A percentile compares a stretch with the other conserved stretches of the same genome.
phyloP scores from a whole-genome alignment of 2,888 invertebrate genomes.

The Bombyx huttoni region DNA sequence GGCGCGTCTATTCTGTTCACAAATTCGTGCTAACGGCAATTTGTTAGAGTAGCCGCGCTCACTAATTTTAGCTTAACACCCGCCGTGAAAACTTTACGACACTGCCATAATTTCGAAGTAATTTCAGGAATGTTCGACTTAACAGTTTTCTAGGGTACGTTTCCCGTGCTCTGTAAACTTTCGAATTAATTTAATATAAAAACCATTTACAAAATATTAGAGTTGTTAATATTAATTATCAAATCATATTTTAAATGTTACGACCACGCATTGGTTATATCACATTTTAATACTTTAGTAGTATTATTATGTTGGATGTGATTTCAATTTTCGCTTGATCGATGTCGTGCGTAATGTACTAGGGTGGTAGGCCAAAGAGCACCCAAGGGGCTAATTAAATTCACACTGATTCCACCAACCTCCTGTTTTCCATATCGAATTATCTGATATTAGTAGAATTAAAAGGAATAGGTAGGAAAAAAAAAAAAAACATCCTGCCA shows the following conservation, averaged over 20 bases:
- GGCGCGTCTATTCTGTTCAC: constrained; percentile 47
- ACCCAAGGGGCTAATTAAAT: constrained; percentile 70
- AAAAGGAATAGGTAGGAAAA: too few relatives aligned
- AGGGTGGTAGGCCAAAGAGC: constrained; percentile 29
- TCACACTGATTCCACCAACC: constrained; percentile 52
- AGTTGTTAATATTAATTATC: not conserved
- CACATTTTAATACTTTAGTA: too few relatives aligned
- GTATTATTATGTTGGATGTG: too few relatives aligned
- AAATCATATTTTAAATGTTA: too few relatives aligned
- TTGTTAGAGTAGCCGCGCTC: constrained; percentile 54
- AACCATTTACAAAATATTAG: constrained; percentile 1
- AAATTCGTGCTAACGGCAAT: constrained; percentile 60
- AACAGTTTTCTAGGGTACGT: constrained; percentile 47
- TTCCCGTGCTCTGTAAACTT: constrained; percentile 37
- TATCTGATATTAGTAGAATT: constrained; percentile 70
- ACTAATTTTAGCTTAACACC: constrained; percentile 64
- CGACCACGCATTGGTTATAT: too few relatives aligned
- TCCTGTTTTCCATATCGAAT: constrained; percentile 55
- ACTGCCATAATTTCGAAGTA: constrained; percentile 61
- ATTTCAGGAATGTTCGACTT: constrained; percentile 64
- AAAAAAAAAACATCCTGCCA: too few relatives aligned
- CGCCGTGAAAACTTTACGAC: constrained; percentile 59
- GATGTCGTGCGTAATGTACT: too few relatives aligned
- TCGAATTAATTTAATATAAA: constrained; percentile 38
- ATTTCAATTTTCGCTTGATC: too few relatives aligned